Evolutionary conservation across 2,113 vertebrate species (phyloP).

Genomic region (Oxyura jamaicensis): DNA sequence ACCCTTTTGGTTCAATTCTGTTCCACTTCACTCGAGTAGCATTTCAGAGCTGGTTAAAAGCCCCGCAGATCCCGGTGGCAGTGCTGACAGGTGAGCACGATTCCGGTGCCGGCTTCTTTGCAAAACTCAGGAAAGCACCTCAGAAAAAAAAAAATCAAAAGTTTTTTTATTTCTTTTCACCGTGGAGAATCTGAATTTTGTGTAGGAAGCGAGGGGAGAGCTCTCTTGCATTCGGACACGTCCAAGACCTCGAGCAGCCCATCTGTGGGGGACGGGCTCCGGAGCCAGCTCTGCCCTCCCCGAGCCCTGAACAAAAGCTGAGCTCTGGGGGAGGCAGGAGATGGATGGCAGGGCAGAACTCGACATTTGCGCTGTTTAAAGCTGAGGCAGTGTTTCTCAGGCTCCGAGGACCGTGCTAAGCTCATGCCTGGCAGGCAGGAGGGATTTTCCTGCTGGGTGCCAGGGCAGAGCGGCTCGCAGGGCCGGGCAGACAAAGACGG

Average conservation of each 20-base stretch:
- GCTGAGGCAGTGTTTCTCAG: background rate
- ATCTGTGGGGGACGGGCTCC: background rate
- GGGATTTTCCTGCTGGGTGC: fast-evolving
- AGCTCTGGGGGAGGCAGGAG: background rate
- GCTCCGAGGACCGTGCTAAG: background rate
- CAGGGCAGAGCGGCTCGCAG: fast-evolving
- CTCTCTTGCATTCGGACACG: background rate
- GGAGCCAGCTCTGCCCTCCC: background rate
- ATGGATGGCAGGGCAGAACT: fast-evolving
- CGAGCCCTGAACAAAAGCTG: background rate
- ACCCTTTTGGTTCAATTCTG: conserved; percentile 62
- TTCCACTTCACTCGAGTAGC: conserved; percentile 63
- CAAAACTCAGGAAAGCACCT: background rate
- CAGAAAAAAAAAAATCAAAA: background rate
- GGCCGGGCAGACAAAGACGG: conserved; percentile 45
- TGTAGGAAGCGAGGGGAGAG: fast-evolving
- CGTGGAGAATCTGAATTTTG: fast-evolving
- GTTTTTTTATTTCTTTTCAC: background rate
- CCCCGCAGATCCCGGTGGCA: background rate
- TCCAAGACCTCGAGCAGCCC: fast-evolving
- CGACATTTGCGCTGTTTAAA: fast-evolving
- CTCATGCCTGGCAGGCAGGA: background rate
- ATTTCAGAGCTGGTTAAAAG: conserved; percentile 65
- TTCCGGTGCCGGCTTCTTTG: background rate
- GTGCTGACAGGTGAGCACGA: conserved; percentile 7